Base-by-base conservation (phyloP, 2,113 vertebrate species). In the Thamnophis sirtalis region DNA sequence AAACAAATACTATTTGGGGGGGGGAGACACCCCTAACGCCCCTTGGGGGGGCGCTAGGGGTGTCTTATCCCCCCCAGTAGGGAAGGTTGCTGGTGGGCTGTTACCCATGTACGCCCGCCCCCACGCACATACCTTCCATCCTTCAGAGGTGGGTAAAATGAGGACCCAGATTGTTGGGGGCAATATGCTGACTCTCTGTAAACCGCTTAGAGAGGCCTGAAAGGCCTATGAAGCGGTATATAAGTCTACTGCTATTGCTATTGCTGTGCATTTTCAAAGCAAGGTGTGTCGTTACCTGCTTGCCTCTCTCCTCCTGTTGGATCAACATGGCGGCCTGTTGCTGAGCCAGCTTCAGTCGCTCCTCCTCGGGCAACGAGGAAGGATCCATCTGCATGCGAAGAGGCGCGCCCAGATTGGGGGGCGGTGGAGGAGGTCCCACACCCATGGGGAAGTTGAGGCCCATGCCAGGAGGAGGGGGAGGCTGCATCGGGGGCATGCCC, bases 291-390 rank as follows among this genome's bases (percentile, higher is more conserved):
- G 51, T 49, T 85, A 96, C 97, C 97, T 96, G 96, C 91, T 97
- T 97, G 92, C 96, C 97, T 0, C 97, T 95, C 87, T 98, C 98
- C 93, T 98, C 98, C 49, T 98, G 98, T 95, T 98, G 98, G 90
- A 98, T 94, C 93, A 99, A 94, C 96, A 98, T 97, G 28, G 98
- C 98, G 0, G 98, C 98, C 92, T 98, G 97, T 90, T 98, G 98
- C 96, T 99, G 98, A 0, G 93, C 98, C 95, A 98, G 97, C 96
- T 99, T 98, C 93, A 98, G 96, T 33, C 98, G 97, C 21, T 98
- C 98, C 0, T 98, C 98, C 91, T 98, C 98, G 0, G 97, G 96
- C 90, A 99, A 89, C 0, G 92, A 91, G 63, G 98, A 97, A 0
- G 98, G 97, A 0, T 98, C 97, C 50, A 98, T 90, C 0, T 97